Evolutionary conservation across 2,888 invertebrate genomes (phyloP).

Genomic region (Chrysolina haemoptera): DNA sequence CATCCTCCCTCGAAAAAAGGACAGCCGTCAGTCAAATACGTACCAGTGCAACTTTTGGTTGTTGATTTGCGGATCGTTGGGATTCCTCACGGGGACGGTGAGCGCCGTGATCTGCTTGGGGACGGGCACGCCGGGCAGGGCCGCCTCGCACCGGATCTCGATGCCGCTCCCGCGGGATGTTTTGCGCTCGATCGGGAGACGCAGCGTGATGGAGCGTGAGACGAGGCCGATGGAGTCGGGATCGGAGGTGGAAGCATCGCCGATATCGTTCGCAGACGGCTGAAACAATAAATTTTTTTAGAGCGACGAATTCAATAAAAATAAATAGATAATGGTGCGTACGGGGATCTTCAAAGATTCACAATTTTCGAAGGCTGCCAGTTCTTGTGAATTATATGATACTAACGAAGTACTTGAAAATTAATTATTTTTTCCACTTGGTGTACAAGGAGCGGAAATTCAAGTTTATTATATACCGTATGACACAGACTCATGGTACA

Average conservation of each 20-base stretch:
- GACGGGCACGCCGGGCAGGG: constrained; percentile 63
- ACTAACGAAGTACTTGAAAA: too few species aligned
- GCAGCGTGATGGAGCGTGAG: constrained; percentile 59
- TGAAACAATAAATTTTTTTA: constrained; percentile 51
- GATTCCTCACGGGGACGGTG: constrained; percentile 53
- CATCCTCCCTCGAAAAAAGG: background rate
- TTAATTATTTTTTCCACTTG: too few species aligned
- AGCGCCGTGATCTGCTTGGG: constrained; percentile 58
- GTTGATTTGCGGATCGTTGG: constrained; percentile 56
- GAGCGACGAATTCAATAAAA: background rate
- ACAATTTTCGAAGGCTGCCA: too few species aligned
- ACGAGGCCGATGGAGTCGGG: constrained; percentile 59
- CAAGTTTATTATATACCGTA: too few species aligned
- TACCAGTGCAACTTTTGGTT: constrained; percentile 59
- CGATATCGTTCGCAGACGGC: constrained; percentile 57
- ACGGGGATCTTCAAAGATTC: too few species aligned
- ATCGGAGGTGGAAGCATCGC: constrained; percentile 60
- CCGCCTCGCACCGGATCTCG: constrained; percentile 63
- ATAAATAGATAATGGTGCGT: too few species aligned
- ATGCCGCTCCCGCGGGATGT: constrained; percentile 59
- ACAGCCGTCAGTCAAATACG: constrained; percentile 24
- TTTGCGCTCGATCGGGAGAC: constrained; percentile 60
- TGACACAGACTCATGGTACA: too few species aligned
- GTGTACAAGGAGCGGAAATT: too few species aligned
- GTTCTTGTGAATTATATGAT: too few species aligned